Evolutionary conservation across 1,140 invertebrate genomes (phyloP), one percentile per base, ranked within the genome.

Genomic region (Drosophila seguyi): DNA sequence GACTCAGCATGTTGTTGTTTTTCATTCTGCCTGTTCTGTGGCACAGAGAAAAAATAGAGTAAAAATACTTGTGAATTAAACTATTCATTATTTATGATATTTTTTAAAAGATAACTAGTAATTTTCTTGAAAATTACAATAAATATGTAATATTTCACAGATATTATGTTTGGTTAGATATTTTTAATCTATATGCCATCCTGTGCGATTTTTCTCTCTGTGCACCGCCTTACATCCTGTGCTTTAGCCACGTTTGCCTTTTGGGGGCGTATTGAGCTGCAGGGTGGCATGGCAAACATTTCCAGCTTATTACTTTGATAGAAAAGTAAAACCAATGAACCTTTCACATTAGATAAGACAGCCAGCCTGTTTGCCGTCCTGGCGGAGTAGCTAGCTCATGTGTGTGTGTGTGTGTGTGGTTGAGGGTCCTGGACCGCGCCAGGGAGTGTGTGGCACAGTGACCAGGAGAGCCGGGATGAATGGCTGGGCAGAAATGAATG

Each of bases 251-350:
- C 62, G 61, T 67, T 82, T 71, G 57, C 73, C 60, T 47, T 72
- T 83, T 41, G 29, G 22, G 73, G 29, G 47, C 66, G 71, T 66
- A 42, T 36, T 55, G 75, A n/a, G 34, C n/a, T 45, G n/a, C 36
- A 44, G 47, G 38, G 47, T 45, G 50, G 36, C 42, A 58, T 10
- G 44, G 63, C 79, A 84, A 90, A 90, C 85, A 90, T 90, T 85
- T 90, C 85, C 85, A 90, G 85, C 85, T 90, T 90, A 90, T 90
- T 88, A 88, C 85, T 85, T 90, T 85, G 85, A 90, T 90, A 90
- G 85, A 90, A 90, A 90, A 90, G 85, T 90, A 90, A 90, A 90
- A 90, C 85, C 85, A 90, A 90, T 90, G 85, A 90, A 90, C 85
- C 85, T 90, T 90, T 90, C 85, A 90, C 85, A 90, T 90, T 90